Evolutionary conservation across 2,888 invertebrate species (phyloP), one percentile per base, ranked within the genome.

Genomic region (Luffia ferchaultella): DNA sequence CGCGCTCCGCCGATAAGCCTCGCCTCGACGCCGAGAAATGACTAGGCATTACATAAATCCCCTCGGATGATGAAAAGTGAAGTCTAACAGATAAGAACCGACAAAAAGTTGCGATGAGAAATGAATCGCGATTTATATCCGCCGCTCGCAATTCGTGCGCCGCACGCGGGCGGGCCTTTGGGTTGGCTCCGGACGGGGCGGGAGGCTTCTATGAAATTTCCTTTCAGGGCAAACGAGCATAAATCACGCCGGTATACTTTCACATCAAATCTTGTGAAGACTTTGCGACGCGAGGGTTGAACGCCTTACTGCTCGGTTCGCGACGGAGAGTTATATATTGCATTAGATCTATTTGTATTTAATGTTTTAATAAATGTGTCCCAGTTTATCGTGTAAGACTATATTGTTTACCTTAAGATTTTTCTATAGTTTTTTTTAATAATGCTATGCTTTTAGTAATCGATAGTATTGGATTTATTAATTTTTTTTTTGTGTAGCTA

Each of bases 41-140:
- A 85, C 85, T 85, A 84, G 83, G 84, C 85, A 85, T 85, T 85
- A 85, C 84, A 85, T 84, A 84, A 85, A 85, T 85, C 85, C 85
- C 84, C 75, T 85, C 70, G 84, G 85, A 85, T 85, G 85, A 85
- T 85, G 85, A 85, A 85, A 85, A 85, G 83, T 85, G 85, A 85
- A 85, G 85, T 84, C 79, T 85, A 80, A 85, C 85, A 84, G 85
- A 85, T 85, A 85, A 85, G 85, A 80, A 83, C 84, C 84, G 83
- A 82, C 84, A 85, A 85, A 85, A 85, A 85, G 80, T 85, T 85
- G 76, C 85, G 82, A 85, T 85, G 85, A 85, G 85, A 85, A 85
- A 85, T 85, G 85, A 83, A 75, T 82, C 79, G 82, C 83, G 78
- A 85, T 85, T 85, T 84, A 74, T 85, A 80, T 77, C 76, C 78